A percentile compares a stretch with the other conserved stretches of the same genome.
Evolutionary conservation across 2,888 invertebrate species (phyloP).

Genomic region (Parnassius apollo): DNA sequence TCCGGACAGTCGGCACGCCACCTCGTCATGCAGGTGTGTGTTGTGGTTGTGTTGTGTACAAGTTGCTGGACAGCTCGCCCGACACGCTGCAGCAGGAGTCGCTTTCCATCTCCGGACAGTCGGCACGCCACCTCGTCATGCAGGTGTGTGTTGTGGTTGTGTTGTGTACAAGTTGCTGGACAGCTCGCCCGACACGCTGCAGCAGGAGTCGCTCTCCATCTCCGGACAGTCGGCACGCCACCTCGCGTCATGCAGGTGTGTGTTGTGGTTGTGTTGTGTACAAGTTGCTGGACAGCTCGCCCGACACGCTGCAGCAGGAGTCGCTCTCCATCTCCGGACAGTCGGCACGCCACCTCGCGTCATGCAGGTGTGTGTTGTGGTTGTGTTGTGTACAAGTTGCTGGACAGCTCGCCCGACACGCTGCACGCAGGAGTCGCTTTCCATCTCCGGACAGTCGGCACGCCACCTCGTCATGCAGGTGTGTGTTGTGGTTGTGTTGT

Average conservation of each 20-base stretch:
- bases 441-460: constrained; percentile 91
- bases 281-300: constrained; percentile 52
- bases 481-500: too few species aligned
- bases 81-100: constrained; percentile 88
- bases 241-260: constrained; percentile 84
- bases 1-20: constrained; percentile 92
- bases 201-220: constrained; percentile 90
- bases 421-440: constrained; percentile 92
- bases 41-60: constrained; percentile 15
- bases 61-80: constrained; percentile 51
- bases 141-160: constrained; percentile 53
- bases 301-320: constrained; percentile 87
- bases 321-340: constrained; percentile 91
- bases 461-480: constrained; percentile 87
- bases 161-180: constrained; percentile 43
- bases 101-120: constrained; percentile 90
- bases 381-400: constrained; percentile 35
- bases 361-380: constrained; percentile 74
- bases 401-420: constrained; percentile 50
- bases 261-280: too few species aligned
- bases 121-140: constrained; percentile 89
- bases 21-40: constrained; percentile 83
- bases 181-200: constrained; percentile 78
- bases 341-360: constrained; percentile 89
- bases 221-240: constrained; percentile 92